phyloP scores from a whole-genome alignment of 2,113 vertebrate genomes.

The Hippolais icterina region DNA sequence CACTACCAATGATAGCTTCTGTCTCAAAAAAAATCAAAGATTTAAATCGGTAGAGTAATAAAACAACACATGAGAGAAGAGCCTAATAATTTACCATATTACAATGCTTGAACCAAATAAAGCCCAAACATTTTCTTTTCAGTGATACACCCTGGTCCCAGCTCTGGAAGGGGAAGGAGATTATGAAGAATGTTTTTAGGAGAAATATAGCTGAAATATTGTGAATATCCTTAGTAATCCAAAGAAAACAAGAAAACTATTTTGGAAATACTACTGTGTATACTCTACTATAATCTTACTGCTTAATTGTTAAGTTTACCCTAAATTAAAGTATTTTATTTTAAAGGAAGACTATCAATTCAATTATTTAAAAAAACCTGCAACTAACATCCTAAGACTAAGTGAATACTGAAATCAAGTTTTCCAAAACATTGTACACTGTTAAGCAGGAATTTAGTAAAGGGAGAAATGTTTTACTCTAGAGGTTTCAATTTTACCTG shows the following conservation, averaged over 20 bases:
- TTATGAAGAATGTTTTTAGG: background rate
- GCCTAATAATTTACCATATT: background rate
- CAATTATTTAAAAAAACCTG: background rate
- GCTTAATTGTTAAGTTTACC: background rate
- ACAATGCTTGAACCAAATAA: background rate
- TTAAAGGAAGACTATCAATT: background rate
- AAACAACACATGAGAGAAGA: background rate
- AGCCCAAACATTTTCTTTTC: background rate
- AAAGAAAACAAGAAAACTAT: background rate
- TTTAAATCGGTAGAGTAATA: background rate
- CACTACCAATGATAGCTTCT: background rate
- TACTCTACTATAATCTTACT: background rate
- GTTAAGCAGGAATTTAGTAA: background rate
- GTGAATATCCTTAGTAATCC: background rate
- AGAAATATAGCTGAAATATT: background rate
- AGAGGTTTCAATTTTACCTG: constrained; percentile 78
- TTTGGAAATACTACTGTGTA: background rate
- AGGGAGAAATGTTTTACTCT: background rate
- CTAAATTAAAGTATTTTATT: background rate
- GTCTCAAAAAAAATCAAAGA: background rate
- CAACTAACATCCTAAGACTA: background rate
- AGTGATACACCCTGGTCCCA: background rate
- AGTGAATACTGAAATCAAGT: background rate
- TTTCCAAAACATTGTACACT: background rate
- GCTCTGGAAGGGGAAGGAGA: background rate